Evolutionary conservation across 2,888 invertebrate species (phyloP), one percentile per base, ranked within the genome.

Genomic region (Caenorhabditis panamensis): DNA sequence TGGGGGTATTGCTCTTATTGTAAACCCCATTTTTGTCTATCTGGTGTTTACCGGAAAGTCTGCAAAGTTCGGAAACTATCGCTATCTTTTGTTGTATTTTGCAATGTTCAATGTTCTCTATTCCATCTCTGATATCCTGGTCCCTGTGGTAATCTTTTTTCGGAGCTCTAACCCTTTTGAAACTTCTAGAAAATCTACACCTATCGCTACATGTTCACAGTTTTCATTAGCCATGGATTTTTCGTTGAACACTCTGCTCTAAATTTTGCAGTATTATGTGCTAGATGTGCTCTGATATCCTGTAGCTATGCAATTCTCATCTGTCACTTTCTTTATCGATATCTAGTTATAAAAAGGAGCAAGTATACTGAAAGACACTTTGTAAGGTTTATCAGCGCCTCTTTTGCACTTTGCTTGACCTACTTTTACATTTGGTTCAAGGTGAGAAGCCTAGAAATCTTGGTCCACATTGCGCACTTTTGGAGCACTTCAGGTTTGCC

Each of bases 191-290:
- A 24, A 3, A 53, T 64, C 20, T 31, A 64, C 20, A 26, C 13
- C n/a, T 54, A 37, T n/a, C 64, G 53, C 37, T 64, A 53, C 37
- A 59, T 49, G 16, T 68, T 68, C 22, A 24, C 58, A n/a, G 6
- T 68, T 9, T 58, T 68, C 24, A 13, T 68, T 9, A 59, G 4
- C 6, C 16, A 68, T n/a, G 59, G 68, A 4, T 58, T 20, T n/a
- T 59, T 68, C 16, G 24, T 68, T 9, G 37, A 37, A 16, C 66
- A 18, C 0, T 68, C 68, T 36, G 2, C 31, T 1, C 24, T 68
- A n/a, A 41, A 68, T 22, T 18, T n/a, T 6, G 6, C 22, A 18
- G 8, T 59, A 1, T 36, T 68, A 0, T 36, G 24, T 13, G 31
- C 24, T 3, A 41, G 68, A 6, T 68, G 68, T 24, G 58, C 68